Conservation (phyloP, 2,797 vertebrate species). For the Melanogrammus aeglefinus region DNA sequence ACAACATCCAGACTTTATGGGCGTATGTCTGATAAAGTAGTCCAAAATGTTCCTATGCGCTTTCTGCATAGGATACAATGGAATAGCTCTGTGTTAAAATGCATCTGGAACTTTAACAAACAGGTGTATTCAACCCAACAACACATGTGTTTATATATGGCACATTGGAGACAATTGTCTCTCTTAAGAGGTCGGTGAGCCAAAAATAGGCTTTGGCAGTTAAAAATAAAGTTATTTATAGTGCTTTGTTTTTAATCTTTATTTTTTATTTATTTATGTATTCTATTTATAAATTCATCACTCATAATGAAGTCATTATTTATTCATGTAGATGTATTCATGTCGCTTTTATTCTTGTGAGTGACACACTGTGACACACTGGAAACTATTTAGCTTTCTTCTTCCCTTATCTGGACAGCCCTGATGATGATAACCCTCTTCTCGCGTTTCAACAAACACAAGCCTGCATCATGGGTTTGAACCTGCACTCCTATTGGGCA, state of each 20-base stretch:
- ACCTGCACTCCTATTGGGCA: background rate
- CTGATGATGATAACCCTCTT: slow-evolving; percentile 24
- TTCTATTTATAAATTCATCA: background rate
- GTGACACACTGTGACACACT: background rate
- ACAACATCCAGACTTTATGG: background rate
- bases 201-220: background rate
- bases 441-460: slow-evolving; percentile 17
- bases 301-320: background rate
- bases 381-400: slow-evolving; percentile 6
- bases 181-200: background rate
- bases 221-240: background rate
- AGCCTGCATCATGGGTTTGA: slow-evolving; percentile 11
- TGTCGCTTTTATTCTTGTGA: background rate
- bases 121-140: background rate
- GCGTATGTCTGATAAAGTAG: background rate
- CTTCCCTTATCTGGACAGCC: slow-evolving; percentile 24
- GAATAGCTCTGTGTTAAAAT: background rate
- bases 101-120: background rate
- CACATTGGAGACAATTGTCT: background rate
- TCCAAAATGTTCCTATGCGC: background rate
- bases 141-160: background rate
- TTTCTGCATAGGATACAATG: background rate
- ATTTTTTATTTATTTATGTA: background rate
- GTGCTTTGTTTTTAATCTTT: background rate
- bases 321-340: background rate